These are phyloP conservation scores for Lepidurus apus DNA, from an alignment of 1,140 invertebrate species.

Conservation along the genomic window DNA sequence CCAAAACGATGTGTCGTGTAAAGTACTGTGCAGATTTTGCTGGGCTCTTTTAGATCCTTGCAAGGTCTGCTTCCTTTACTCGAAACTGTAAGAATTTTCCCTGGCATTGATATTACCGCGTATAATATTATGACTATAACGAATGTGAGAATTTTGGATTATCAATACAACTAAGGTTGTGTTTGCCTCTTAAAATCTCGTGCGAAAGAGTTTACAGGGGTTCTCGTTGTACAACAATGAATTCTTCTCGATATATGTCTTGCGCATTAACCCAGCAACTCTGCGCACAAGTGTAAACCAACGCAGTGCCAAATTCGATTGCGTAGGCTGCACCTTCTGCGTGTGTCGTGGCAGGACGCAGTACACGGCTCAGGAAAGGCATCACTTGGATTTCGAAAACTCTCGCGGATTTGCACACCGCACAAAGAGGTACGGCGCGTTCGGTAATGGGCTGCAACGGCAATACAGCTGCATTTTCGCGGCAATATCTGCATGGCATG, in stretches of 20 bases:
- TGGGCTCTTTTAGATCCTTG: not conserved
- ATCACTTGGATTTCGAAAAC: conserved; percentile 75
- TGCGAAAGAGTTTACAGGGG: conserved; percentile 11
- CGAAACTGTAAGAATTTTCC: not conserved
- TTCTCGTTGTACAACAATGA: conserved; percentile 69
- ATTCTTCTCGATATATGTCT: conserved; percentile 62
- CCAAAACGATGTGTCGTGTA: not conserved
- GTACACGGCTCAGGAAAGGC: conserved; percentile 65
- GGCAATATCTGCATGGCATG: conserved; percentile 63
- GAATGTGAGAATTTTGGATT: not conserved
- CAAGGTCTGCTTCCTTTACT: not conserved
- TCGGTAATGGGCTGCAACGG: conserved; percentile 57
- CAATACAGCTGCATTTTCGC: conserved; percentile 48
- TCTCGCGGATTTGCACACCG: conserved; percentile 62
- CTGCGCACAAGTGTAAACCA: conserved; percentile 71
- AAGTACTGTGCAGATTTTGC: not conserved
- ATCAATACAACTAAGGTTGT: conserved; percentile 4
- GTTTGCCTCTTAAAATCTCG: not conserved
- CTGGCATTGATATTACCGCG: not conserved
- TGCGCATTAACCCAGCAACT: conserved; percentile 69
- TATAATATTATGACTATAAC: not conserved
- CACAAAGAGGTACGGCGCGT: conserved; percentile 52
- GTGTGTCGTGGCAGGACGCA: conserved; percentile 43
- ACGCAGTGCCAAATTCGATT: conserved; percentile 73
- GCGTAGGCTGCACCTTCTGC: conserved; percentile 36